phyloP scores from a whole-genome alignment of 1,140 invertebrate species.

The Macrobrachium rosenbergii region DNA sequence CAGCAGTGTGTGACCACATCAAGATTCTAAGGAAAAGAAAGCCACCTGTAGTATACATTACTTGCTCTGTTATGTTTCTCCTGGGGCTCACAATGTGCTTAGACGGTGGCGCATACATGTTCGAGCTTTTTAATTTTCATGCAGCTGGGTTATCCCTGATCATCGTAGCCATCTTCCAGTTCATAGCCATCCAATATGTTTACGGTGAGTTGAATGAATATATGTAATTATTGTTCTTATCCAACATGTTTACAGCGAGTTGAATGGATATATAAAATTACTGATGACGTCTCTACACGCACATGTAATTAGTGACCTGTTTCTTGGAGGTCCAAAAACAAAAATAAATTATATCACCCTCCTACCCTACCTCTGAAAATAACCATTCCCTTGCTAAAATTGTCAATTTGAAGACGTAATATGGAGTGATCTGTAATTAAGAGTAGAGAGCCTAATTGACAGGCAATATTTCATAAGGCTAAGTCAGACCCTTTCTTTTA shows the following conservation, averaged over 20 bases:
- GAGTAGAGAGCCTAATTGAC: no score
- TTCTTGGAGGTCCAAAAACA: no score
- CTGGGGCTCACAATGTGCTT: slow-evolving; percentile 72
- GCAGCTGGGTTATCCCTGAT: slow-evolving; percentile 72
- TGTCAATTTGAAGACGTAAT: no score
- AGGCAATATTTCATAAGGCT: no score
- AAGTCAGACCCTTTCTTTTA: no score
- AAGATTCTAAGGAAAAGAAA: slow-evolving; percentile 76
- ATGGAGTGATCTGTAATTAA: no score
- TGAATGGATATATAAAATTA: not conserved
- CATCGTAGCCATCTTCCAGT: slow-evolving; percentile 71
- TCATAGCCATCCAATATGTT: slow-evolving; percentile 71
- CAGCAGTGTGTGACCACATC: slow-evolving; percentile 83
- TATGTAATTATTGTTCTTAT: no score
- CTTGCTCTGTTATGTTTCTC: slow-evolving; percentile 70
- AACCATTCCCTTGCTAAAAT: no score
- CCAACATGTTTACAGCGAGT: not conserved
- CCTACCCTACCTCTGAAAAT: no score
- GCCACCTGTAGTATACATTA: slow-evolving; percentile 66
- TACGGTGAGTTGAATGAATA: slow-evolving; percentile 70
- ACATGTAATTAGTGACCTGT: no score
- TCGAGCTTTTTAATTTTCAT: slow-evolving; percentile 74
- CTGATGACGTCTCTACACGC: no score
- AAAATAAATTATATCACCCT: no score
- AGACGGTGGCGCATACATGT: slow-evolving; percentile 74